phyloP scores from a whole-genome alignment of 2,888 invertebrate species.

The Diarsia mendica region DNA sequence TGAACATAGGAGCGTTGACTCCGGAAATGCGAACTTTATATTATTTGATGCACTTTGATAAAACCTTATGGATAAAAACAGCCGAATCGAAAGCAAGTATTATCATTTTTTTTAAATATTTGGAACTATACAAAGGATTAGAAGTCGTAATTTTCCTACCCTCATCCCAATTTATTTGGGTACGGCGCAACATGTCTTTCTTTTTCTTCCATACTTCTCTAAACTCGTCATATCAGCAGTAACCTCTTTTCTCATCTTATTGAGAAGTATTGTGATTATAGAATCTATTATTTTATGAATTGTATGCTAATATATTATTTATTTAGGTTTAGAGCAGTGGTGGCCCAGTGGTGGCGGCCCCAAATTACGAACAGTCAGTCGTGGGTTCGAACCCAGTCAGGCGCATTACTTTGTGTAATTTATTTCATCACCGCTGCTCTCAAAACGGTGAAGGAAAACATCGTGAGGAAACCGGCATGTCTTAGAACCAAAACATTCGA shows the following conservation, averaged over 20 bases:
- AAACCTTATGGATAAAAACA: constrained; percentile 79
- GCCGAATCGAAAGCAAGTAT: constrained; percentile 79
- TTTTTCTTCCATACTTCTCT: not conserved
- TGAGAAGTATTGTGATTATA: not conserved
- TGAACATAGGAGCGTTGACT: constrained; percentile 86
- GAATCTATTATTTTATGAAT: not conserved
- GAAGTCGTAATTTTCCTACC: not conserved
- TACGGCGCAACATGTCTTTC: not conserved
- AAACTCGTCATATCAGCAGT: not conserved
- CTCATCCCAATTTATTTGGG: not conserved
- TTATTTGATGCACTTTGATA: constrained; percentile 85
- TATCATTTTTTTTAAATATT: not conserved
- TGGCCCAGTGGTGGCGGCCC: too few species aligned
- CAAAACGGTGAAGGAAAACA: too few species aligned
- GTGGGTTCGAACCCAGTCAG: too few species aligned
- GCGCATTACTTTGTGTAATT: too few species aligned
- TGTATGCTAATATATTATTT: not conserved
- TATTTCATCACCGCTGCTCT: too few species aligned
- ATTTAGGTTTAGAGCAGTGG: not conserved
- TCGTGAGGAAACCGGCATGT: too few species aligned
- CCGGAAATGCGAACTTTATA: constrained; percentile 89
- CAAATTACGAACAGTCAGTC: too few species aligned
- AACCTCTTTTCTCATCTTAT: not conserved
- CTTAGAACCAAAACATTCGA: too few species aligned
- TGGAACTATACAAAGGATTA: not conserved